Evolutionary conservation across 2,888 invertebrate genomes (phyloP), one percentile per base, ranked within the genome.

Genomic region (Glyphotaelius pellucidus): DNA sequence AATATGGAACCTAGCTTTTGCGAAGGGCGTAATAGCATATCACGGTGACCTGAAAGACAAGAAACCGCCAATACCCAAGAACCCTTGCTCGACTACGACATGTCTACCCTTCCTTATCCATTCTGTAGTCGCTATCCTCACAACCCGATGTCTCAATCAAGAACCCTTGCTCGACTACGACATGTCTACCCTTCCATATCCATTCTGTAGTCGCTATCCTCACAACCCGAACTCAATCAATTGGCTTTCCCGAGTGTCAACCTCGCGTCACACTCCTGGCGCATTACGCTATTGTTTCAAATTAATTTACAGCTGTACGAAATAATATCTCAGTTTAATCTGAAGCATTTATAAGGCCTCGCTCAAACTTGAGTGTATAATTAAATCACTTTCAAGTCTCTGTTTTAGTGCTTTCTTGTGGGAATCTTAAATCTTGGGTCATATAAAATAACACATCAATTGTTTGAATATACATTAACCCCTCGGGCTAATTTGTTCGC

Each of bases 301-400:
- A 32, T 67, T 79, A 38, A 85, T 85, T 19, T 42, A 12, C 79
- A 88, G 2, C 14, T 79, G 15, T 80, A 88, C 79, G 79, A 32
- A 88, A 88, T 88, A 88, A 88, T 88, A 35, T 31, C 35, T 67
- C 19, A n/a, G 42, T 86, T 86, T 42, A 86, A 86, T 30, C 15
- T 86, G 30, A 47, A 30, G 30, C 30, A 52, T 86, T 83, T 32
- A 32, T 83, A n/a, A 83, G 19, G 52, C 52, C 25, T 19, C 25
- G 52, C 52, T 67, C 52, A 67, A 67, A 25, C 52, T 67, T 19
- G 25, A 67, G 52, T 67, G 7, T 1, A 25, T 67, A 67, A 67
- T 67, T 67, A 67, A 67, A 67, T 67, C 52, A 52, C 52, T 52
- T 4, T 52, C 19, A 47, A n/a, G 47, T 67, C 19, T 67, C 19